Percentiles rank a stretch among this genome's conserved stretches.
Conservation (phyloP, 1,140 invertebrate genomes). For the Zaprionus davidi region DNA sequence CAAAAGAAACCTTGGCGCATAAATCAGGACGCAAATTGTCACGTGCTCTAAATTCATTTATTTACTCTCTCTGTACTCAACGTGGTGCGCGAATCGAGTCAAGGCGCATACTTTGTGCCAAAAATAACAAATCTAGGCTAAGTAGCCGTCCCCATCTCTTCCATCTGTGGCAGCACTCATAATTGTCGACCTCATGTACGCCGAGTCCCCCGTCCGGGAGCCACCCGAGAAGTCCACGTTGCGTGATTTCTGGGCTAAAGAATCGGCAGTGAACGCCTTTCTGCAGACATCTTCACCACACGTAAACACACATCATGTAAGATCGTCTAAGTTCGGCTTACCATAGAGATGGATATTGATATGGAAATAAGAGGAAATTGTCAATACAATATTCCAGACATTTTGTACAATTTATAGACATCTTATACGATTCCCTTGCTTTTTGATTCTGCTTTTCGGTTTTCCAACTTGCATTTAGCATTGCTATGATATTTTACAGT, state of each 20-base stretch:
- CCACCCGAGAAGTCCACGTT: constrained; percentile 63
- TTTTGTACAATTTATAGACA: no score
- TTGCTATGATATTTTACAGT: neutral
- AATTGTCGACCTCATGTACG: constrained; percentile 63
- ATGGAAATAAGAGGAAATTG: neutral
- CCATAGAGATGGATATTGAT: neutral
- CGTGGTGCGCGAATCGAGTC: constrained; percentile 44
- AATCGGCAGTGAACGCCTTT: constrained; percentile 79
- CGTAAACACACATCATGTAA: constrained; percentile 52
- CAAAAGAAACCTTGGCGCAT: constrained; percentile 42
- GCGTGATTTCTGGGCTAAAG: constrained; percentile 81
- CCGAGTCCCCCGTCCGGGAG: constrained; percentile 68
- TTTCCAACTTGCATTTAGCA: neutral
- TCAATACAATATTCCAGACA: neutral
- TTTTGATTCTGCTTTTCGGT: neutral
- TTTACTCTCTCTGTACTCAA: constrained; percentile 27
- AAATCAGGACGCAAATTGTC: constrained; percentile 65
- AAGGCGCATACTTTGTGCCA: constrained; percentile 54
- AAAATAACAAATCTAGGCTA: constrained; percentile 66
- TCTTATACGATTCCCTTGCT: no score
- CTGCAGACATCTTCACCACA: constrained; percentile 64
- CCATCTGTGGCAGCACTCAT: neutral
- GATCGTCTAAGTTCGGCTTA: neutral
- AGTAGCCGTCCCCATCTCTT: constrained; percentile 29
- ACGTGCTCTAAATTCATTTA: constrained; percentile 80